A percentile compares a stretch with the other conserved stretches of the same genome.
Conservation (phyloP, 1,140 invertebrate genomes). For the Nasonia vitripennis region DNA sequence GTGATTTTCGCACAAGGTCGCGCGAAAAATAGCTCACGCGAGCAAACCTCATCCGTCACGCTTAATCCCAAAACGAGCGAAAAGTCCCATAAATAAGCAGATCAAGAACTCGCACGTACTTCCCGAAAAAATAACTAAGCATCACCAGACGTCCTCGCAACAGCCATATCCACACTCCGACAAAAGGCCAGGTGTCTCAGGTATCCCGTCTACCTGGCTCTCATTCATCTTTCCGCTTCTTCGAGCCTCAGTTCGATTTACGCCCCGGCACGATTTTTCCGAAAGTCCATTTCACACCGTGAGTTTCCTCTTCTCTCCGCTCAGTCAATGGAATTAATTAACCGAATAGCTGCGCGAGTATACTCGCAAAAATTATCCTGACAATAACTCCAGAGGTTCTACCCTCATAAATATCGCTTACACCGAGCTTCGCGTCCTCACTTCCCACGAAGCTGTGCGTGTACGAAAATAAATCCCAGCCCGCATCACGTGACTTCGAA, state of each 20-base stretch:
- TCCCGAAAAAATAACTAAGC: too few relatives aligned
- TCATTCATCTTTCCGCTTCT: conserved; percentile 27
- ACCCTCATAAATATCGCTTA: not conserved
- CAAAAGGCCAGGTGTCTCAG: conserved; percentile 67
- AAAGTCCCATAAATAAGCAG: too few relatives aligned
- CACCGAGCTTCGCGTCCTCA: not conserved
- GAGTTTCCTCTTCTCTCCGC: not conserved
- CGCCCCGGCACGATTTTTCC: conserved; percentile 22
- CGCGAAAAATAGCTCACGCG: too few relatives aligned
- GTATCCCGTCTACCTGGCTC: conserved; percentile 54
- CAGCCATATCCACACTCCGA: too few relatives aligned
- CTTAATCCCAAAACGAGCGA: too few relatives aligned
- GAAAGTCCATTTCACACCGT: not conserved
- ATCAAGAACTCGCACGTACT: too few relatives aligned
- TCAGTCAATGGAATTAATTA: not conserved
- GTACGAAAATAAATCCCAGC: not conserved
- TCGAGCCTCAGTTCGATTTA: conserved; percentile 6
- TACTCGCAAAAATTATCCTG: too few relatives aligned
- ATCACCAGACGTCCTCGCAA: too few relatives aligned
- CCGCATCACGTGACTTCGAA: not conserved
- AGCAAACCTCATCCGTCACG: too few relatives aligned
- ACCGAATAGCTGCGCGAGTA: not conserved
- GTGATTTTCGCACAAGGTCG: too few relatives aligned
- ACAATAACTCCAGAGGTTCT: not conserved
- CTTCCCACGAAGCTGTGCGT: not conserved